A percentile compares a stretch with the other conserved stretches of the same genome.
These are phyloP conservation scores for Minunthozetes semirufus DNA, from an alignment of 2,888 invertebrate species.

Conservation along the genomic window DNA sequence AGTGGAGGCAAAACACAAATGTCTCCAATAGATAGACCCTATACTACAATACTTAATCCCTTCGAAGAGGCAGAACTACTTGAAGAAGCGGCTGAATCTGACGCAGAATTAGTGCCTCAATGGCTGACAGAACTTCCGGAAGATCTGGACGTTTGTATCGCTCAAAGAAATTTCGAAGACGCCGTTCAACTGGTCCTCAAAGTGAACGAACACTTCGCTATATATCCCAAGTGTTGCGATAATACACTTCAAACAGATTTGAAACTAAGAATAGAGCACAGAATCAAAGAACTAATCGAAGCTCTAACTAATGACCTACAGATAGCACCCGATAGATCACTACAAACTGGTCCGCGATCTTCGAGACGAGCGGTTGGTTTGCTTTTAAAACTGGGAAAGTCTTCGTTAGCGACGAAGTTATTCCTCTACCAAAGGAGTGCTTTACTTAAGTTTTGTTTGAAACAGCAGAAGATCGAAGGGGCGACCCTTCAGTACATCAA, in stretches of 20 bases:
- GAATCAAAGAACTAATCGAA: constrained; percentile 70
- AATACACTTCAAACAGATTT: constrained; percentile 35
- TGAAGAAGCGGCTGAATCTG: constrained; percentile 45
- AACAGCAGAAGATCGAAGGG: constrained; percentile 61
- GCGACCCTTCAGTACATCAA: constrained; percentile 70
- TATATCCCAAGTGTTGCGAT: constrained; percentile 40
- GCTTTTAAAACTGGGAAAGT: constrained; percentile 67
- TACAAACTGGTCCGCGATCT: constrained; percentile 74
- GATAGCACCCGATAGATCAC: constrained; percentile 78
- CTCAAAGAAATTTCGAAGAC: constrained; percentile 90
- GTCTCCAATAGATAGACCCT: constrained; percentile 34
- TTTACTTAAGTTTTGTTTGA: constrained; percentile 68
- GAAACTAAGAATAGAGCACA: constrained; percentile 55
- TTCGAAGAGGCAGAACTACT: constrained; percentile 48
- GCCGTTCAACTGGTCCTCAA: constrained; percentile 74
- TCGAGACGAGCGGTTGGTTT: constrained; percentile 76
- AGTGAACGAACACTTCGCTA: constrained; percentile 43
- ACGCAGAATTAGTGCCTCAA: constrained; percentile 57
- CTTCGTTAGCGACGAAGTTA: constrained; percentile 69
- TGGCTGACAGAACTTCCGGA: constrained; percentile 87
- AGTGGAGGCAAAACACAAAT: constrained; percentile 22
- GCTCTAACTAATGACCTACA: constrained; percentile 81
- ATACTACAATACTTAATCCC: constrained; percentile 35
- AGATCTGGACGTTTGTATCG: constrained; percentile 88
- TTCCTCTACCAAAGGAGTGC: constrained; percentile 74